Percentiles rank a stretch among this genome's conserved stretches.
These are phyloP conservation scores for Vicugna pacos DNA, from an alignment of 2,113 vertebrate species.

Conservation along the genomic window DNA sequence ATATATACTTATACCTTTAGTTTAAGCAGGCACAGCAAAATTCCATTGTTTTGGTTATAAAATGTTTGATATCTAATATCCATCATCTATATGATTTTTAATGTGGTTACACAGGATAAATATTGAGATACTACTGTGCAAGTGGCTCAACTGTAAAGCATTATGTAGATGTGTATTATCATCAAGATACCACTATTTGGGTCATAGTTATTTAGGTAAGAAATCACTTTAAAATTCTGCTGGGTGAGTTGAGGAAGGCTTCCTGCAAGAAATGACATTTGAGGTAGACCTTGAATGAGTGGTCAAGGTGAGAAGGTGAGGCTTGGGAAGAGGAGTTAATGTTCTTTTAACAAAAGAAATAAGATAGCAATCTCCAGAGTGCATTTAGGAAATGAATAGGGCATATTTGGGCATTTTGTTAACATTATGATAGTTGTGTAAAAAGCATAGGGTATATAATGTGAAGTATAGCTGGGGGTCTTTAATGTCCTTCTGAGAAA, in stretches of 20 bases:
- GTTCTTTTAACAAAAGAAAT: slow-evolving; percentile 46
- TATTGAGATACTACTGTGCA: slow-evolving; percentile 11
- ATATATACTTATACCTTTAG: not conserved
- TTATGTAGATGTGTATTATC: not conserved
- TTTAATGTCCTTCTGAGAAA: slow-evolving; percentile 28
- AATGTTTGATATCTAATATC: not conserved
- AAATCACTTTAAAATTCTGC: slow-evolving; percentile 44
- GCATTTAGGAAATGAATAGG: not conserved
- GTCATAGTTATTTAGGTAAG: slow-evolving; percentile 4
- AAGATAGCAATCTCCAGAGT: not conserved
- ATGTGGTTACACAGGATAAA: not conserved
- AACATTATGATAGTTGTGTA: not conserved
- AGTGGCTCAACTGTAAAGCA: not conserved
- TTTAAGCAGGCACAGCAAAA: slow-evolving; percentile 13
- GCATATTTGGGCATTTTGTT: not conserved
- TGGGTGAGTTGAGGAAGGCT: not conserved
- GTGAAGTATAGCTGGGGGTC: not conserved
- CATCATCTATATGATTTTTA: not conserved
- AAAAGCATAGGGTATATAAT: not conserved
- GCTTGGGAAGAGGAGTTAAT: not conserved
- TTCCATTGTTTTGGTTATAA: not conserved
- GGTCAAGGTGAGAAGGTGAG: not conserved
- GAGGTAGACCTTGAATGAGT: not conserved
- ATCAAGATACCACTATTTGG: not conserved
- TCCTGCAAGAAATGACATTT: slow-evolving; percentile 16